Conservation (phyloP, 64 coral and sea anemone genomes). For the Acropora tenuis region DNA sequence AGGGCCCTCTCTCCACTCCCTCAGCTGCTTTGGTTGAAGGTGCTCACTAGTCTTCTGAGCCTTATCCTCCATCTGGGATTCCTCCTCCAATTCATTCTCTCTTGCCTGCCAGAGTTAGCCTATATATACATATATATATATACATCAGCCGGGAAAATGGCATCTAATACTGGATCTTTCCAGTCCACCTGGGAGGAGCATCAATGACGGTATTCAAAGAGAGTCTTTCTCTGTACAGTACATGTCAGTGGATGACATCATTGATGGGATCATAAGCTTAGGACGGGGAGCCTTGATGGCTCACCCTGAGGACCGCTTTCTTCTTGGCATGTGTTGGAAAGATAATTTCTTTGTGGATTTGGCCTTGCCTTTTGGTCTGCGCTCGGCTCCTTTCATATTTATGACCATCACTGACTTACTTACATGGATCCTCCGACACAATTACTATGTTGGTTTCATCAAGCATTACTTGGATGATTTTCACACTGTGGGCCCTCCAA, state of each 20-base stretch:
- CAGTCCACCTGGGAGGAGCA: not conserved
- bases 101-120: not conserved
- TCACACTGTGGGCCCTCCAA: not conserved
- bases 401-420: not conserved
- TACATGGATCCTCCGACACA: slow-evolving; percentile 9
- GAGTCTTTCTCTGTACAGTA: not conserved
- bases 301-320: slow-evolving; percentile 25
- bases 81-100: not conserved
- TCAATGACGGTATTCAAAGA: slow-evolving; percentile 42
- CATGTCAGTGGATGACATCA: slow-evolving; percentile 3
- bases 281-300: slow-evolving; percentile 44
- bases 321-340: slow-evolving; percentile 43
- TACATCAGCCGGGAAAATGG: slow-evolving; percentile 37
- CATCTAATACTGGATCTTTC: slow-evolving; percentile 39
- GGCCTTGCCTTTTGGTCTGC: slow-evolving; percentile 45
- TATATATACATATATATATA: not conserved
- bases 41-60: not conserved
- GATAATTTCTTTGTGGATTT: slow-evolving; percentile 38
- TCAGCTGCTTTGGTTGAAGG: not conserved
- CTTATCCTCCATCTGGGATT: not conserved
- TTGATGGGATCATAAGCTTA: not conserved
- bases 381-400: slow-evolving; percentile 32
- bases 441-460: not conserved
- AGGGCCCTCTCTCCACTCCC: not conserved
- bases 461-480: too few relatives aligned